A percentile compares a stretch with the other conserved stretches of the same genome.
Evolutionary conservation across 2,888 invertebrate species (phyloP).

Genomic region (Drosophila mimetica): DNA sequence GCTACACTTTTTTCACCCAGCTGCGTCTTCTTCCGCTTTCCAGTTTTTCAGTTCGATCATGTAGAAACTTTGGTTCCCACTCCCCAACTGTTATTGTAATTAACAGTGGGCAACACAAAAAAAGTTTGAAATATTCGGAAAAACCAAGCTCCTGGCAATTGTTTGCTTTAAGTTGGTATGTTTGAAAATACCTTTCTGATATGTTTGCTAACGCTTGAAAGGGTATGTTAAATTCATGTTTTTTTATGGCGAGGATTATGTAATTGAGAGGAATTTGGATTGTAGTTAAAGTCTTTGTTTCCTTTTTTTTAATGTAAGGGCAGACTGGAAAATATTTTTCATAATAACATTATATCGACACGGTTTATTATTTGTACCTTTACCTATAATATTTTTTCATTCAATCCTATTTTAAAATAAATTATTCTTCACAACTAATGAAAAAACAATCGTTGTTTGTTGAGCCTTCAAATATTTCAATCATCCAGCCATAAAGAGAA

Average conservation of each 20-base stretch:
- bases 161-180: constrained; percentile 33
- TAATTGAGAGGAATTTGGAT: neutral
- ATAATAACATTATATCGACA: neutral
- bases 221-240: neutral
- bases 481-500: neutral
- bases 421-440: no score
- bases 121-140: constrained; percentile 3
- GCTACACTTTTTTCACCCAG: constrained; percentile 31
- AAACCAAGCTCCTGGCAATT: constrained; percentile 25
- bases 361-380: no score
- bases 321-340: no score
- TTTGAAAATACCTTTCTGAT: constrained; percentile 7
- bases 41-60: constrained; percentile 13
- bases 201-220: neutral
- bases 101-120: constrained; percentile 50
- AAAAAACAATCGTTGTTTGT: no score
- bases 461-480: neutral
- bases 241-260: neutral
- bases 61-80: constrained; percentile 23
- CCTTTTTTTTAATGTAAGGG: neutral
- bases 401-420: no score
- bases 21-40: constrained; percentile 27
- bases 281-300: neutral
- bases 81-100: constrained; percentile 61
- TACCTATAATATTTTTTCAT: no score